Evolutionary conservation across 2,888 invertebrate genomes (phyloP).

Genomic region (Melipona bicolor): DNA sequence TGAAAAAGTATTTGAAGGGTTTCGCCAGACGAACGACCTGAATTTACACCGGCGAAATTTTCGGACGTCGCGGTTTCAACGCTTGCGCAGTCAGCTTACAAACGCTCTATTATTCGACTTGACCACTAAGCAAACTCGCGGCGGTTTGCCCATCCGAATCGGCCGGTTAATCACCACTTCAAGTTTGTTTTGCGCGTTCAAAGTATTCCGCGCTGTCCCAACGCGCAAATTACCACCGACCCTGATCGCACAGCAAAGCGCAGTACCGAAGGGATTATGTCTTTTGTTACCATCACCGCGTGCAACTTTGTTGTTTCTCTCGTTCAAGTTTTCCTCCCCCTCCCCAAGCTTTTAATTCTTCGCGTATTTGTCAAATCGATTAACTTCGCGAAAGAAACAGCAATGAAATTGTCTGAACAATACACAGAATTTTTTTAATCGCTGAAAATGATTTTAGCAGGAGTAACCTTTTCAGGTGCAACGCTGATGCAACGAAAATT

Average conservation of each 20-base stretch:
- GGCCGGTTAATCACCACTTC: slow-evolving; percentile 25
- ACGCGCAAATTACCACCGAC: not conserved
- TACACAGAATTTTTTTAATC: too few species aligned
- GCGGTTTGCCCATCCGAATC: not conserved
- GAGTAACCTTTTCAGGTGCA: too few species aligned
- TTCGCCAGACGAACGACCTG: not conserved
- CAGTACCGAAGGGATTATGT: slow-evolving; percentile 8
- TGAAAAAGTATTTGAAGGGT: not conserved
- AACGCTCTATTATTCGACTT: slow-evolving; percentile 28
- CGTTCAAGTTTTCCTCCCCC: too few species aligned
- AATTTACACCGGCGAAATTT: not conserved
- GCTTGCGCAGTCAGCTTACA: slow-evolving; percentile 9
- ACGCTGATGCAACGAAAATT: too few species aligned
- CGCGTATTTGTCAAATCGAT: too few species aligned
- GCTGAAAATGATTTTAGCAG: too few species aligned
- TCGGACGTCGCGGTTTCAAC: slow-evolving; percentile 1
- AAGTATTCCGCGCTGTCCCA: slow-evolving; percentile 30
- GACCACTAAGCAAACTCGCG: slow-evolving; percentile 19
- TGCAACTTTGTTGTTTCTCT: not conserved
- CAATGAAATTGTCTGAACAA: too few species aligned
- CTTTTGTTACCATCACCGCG: slow-evolving; percentile 11
- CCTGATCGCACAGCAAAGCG: not conserved
- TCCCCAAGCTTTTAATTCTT: not conserved
- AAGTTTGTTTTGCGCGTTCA: slow-evolving; percentile 23
- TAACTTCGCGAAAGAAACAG: too few species aligned